phyloP scores from a whole-genome alignment of 2,888 invertebrate genomes.

The Drosophila algonquin region DNA sequence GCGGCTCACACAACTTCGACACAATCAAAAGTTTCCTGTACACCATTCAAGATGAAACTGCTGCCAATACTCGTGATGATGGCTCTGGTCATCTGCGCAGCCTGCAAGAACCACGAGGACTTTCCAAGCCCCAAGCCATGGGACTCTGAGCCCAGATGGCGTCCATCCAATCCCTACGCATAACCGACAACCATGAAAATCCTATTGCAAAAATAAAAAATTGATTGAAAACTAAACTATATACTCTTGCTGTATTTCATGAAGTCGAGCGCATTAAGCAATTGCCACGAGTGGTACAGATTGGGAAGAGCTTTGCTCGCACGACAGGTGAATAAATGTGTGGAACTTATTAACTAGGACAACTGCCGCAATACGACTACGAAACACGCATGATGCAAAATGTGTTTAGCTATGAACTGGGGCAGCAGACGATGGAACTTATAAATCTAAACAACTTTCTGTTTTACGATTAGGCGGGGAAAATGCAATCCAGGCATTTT shows the following conservation, averaged over 20 bases:
- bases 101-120: constrained; percentile 38
- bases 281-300: constrained; percentile 20
- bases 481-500: constrained; percentile 22
- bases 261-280: constrained; percentile 26
- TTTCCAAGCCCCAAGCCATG: constrained; percentile 25
- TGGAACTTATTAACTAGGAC: constrained; percentile 54
- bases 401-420: constrained; percentile 35
- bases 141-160: constrained; percentile 25
- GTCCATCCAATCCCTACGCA: not conserved
- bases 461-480: constrained; percentile 50
- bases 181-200: not conserved
- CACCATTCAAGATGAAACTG: constrained; percentile 52
- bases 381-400: constrained; percentile 54
- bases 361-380: constrained; percentile 35
- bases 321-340: constrained; percentile 35
- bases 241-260: constrained; percentile 47
- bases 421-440: constrained; percentile 52
- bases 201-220: constrained; percentile 2
- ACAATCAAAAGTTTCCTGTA: not conserved
- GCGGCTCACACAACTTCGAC: not conserved
- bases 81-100: constrained; percentile 36
- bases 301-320: constrained; percentile 18
- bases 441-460: constrained; percentile 62
- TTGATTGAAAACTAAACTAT: not conserved
- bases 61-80: constrained; percentile 35